Evolutionary conservation across 2,888 invertebrate genomes (phyloP), one percentile per base, ranked within the genome.

Genomic region (Pristionchus maxplancki): DNA sequence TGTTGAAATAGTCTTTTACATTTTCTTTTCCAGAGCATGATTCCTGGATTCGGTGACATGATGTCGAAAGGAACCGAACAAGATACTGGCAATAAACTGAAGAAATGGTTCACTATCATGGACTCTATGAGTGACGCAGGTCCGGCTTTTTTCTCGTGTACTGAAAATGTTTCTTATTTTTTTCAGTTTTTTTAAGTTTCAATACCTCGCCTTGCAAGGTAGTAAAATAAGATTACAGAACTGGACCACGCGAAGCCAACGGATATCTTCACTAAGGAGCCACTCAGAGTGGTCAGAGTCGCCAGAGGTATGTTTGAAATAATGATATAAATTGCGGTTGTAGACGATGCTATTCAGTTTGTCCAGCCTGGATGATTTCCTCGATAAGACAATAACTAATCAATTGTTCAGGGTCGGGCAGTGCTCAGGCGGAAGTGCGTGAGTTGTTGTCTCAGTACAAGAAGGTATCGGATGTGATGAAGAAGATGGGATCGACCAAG

Each of bases 401-500:
- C 20, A 2, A 98, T 4, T 97, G 98, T 13, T 96, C 97, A 94
- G 99, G 99, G 11, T 90, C 92, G 31, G 93, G 93, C 15, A 89
- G 89, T 20, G 71, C 90, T 4, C 48, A 89, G n/a, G 50, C 48
- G 28, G 92, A 93, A 31, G 99, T 99, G 0, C 97, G 98, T 95
- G 99, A 99, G 94, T 96, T 99, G 81, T 97, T 99, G 91, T 97
- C 97, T 28, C 99, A 99, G 95, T 99, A 99, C 95, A 99, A 98
- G 64, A 99, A 99, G 95, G 99, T 99, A 95, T 98, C 99, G 34
- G 98, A 98, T 50, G 98, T 99, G 91, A 99, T 99, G 0, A 99
- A 99, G 96, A 99, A 99, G 95, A 99, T 99, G 99, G 99, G 99
- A 88, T 99, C 99, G 89, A 99, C 99, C 92, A 99, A 99, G 95